Evolutionary conservation across 1,140 invertebrate species (phyloP), one percentile per base, ranked within the genome.

Genomic region (Chironomus tepperi): DNA sequence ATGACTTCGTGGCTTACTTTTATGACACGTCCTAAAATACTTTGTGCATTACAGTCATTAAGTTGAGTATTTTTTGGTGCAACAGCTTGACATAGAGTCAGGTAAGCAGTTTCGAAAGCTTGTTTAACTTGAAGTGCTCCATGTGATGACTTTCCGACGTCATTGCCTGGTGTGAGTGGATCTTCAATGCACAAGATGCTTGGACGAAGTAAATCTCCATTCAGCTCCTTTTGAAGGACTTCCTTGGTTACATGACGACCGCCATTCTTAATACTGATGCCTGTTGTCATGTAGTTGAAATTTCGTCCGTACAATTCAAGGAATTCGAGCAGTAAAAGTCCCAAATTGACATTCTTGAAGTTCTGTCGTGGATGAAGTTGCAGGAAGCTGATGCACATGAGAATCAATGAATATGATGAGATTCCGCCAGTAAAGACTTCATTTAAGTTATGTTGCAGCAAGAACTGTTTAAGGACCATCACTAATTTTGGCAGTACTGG

Each of bases 391-490:
- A 99, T 95, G 79, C 94, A 95, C 92, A 99, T 96, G 74, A 99
- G 89, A 83, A 99, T 98, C 77, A 99, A 89, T 81, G 96, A 96
- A 84, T 99, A 99, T 57, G 97, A 99, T 77, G 96, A 97, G 79
- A 99, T 98, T 81, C 98, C 98, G 77, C 98, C 81, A 74, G 96
- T 98, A 85, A 98, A 99, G 72, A 99, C 97, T 89, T 99, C 97
- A 85, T 99, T 99, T 78, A 99, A 88, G 86, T 98, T 95, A 83
- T 96, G 89, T 84, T 98, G 94, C 73, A 98, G 86, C 74, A 99
- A 88, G 86, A 98, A 99, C 85, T 98, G 96, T 85, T 99, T 99
- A 76, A 99, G 87, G 73, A 98, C 96, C 84, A 98, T 90, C 76
- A 98, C 96, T 78, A 99, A 86, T 80, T 97, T 97, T 24, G 93